Percentiles rank a stretch among this genome's conserved stretches.
These are phyloP conservation scores for Myzus persicae DNA, from an alignment of 1,140 invertebrate genomes.

Conservation along the genomic window DNA sequence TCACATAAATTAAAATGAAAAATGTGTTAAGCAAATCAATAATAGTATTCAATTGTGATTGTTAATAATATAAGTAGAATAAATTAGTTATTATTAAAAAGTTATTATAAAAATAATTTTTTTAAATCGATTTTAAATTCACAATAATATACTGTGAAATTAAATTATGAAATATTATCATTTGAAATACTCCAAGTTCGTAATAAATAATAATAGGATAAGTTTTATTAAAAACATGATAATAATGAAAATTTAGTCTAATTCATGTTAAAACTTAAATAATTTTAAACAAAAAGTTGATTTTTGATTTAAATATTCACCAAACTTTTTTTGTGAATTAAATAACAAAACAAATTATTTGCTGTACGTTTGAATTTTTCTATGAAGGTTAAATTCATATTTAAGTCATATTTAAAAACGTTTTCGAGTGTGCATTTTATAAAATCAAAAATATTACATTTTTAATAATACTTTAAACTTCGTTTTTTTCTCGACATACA, in stretches of 20 bases:
- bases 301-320: neutral
- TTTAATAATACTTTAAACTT: neutral
- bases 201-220: too few relatives aligned
- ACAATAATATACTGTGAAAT: neutral
- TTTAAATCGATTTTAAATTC: neutral
- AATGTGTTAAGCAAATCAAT: neutral
- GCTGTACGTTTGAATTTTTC: neutral
- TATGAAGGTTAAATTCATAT: neutral
- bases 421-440: neutral
- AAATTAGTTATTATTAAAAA: neutral
- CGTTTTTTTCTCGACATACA: neutral
- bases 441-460: neutral
- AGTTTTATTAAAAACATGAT: neutral
- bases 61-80: neutral
- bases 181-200: too few relatives aligned
- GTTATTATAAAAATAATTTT: neutral
- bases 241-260: neutral
- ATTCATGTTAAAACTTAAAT: neutral
- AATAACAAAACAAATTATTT: neutral
- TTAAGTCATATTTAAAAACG: neutral
- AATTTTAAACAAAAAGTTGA: neutral
- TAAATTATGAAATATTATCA: too few relatives aligned
- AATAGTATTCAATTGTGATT: neutral
- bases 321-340: neutral
- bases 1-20: neutral